Conservation (phyloP, 1,140 invertebrate genomes). For the Penaeus chinensis region DNA sequence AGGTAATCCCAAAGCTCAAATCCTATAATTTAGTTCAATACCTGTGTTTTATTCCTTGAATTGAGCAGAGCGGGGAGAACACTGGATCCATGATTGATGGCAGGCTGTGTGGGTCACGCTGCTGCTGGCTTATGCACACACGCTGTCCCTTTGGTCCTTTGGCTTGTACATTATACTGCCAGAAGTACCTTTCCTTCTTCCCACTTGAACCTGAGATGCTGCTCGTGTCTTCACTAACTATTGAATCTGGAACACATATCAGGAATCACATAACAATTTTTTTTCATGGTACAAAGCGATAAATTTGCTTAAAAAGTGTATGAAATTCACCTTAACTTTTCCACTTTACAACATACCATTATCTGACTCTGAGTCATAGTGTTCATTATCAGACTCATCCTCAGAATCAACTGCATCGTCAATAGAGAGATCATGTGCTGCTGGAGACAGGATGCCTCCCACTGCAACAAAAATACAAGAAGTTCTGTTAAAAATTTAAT, state of each 20-base stretch:
- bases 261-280: no score
- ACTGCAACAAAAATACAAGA: constrained; percentile 57
- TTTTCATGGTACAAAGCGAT: no score
- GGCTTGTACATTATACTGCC: constrained; percentile 99
- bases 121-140: constrained; percentile 82
- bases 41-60: constrained; percentile 91
- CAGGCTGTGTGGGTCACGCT: constrained; percentile 92
- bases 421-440: constrained; percentile 82
- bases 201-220: constrained; percentile 47
- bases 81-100: constrained; percentile 92
- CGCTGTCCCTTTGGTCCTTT: constrained; percentile 96
- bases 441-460: constrained; percentile 83
- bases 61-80: constrained; percentile 88
- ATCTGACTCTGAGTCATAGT: constrained; percentile 67
- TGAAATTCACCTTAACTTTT: not conserved
- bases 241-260: constrained; percentile 75
- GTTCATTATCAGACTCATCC: constrained; percentile 86
- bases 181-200: constrained; percentile 92
- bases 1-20: not conserved
- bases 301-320: not conserved
- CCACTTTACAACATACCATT: constrained; percentile 52
- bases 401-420: constrained; percentile 84
- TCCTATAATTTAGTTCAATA: constrained; percentile 65
- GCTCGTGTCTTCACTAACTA: constrained; percentile 75
- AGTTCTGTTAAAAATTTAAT: not conserved